Percentiles rank a stretch among this genome's conserved stretches.
Conservation (phyloP, 2,888 invertebrate species). For the Antitype chi region DNA sequence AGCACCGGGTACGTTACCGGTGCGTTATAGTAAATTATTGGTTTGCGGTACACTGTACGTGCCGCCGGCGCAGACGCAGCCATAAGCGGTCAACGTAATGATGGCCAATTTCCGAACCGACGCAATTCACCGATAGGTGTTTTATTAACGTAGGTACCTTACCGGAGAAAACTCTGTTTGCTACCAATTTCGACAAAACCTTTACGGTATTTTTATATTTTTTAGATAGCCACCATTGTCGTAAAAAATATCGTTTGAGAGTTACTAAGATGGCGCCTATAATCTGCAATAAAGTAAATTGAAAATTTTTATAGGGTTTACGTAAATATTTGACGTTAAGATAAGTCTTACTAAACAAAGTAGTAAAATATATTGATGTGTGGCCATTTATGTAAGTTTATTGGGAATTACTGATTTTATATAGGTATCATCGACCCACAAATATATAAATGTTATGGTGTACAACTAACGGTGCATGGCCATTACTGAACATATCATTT, state of each 20-base stretch:
- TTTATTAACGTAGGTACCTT: constrained; percentile 67
- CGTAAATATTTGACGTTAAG: constrained; percentile 47
- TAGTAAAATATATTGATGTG: constrained; percentile 17
- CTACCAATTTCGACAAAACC: constrained; percentile 41
- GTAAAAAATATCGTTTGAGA: constrained; percentile 45
- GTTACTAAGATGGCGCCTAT: constrained; percentile 30
- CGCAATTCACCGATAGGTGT: constrained; percentile 70
- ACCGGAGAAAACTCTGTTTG: constrained; percentile 63
- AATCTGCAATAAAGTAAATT: constrained; percentile 51
- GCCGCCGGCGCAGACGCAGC: constrained; percentile 71
- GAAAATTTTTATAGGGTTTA: constrained; percentile 45
- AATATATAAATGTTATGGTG: background rate
- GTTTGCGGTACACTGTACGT: constrained; percentile 74
- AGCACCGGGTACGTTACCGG: constrained; percentile 77
- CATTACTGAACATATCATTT: constrained; percentile 15
- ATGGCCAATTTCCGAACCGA: constrained; percentile 80
- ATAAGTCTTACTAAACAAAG: constrained; percentile 32
- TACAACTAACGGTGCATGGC: constrained; percentile 6
- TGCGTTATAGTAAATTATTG: constrained; percentile 79
- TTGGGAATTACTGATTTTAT: constrained; percentile 19
- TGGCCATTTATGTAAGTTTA: constrained; percentile 30
- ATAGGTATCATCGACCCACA: background rate
- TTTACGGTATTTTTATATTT: constrained; percentile 52
- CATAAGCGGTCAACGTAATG: constrained; percentile 80
- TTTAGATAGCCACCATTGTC: constrained; percentile 46